Evolutionary conservation across 2,113 vertebrate genomes (phyloP), one percentile per base, ranked within the genome.

Genomic region (Semnopithecus entellus): DNA sequence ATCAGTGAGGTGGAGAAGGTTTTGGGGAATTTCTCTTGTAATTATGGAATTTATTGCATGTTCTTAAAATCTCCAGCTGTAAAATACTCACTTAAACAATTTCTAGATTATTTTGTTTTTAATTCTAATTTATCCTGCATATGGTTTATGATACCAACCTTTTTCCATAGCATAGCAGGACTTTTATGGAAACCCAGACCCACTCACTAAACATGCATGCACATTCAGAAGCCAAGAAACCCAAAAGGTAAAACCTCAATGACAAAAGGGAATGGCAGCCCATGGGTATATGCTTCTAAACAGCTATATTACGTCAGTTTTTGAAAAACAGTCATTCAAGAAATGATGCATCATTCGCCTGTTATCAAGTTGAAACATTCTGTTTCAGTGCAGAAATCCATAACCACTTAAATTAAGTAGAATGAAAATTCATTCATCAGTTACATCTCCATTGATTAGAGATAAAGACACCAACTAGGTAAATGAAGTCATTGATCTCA

Each of bases 341-440:
- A 75, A 90, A n/a, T 6, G 59, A 45, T 61, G 25, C 30, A 70
- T 94, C 9, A 48, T 95, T 50, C 72, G 18, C 55, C 13, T 79
- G 3, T 72, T 61, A 80, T 23, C 7, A 38, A 84, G 22, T 32
- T 82, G 76, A 38, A 93, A 89, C 6, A 79, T 82, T 64, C 83
- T 43, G 16, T 90, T 87, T 96, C 75, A 87, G 27, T 93, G 48
- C 32, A 88, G 32, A 95, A 95, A 84, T 95, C 57, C 86, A 92
- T 79, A 89, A 73, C 2, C 6, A 64, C 61, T 59, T 79, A 7
- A 27, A 82, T 68, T 18, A 80, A 80, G 59, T 27, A 72, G 16
- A 72, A 88, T 40, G 5, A 40, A 95, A 95, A 93, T 61, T 0
- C 2, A 90, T 23, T 79, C 17, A 45, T 3, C 45, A 80, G 30